phyloP scores from a whole-genome alignment of 1,140 invertebrate genomes.

The Catajapyx aquilonaris region DNA sequence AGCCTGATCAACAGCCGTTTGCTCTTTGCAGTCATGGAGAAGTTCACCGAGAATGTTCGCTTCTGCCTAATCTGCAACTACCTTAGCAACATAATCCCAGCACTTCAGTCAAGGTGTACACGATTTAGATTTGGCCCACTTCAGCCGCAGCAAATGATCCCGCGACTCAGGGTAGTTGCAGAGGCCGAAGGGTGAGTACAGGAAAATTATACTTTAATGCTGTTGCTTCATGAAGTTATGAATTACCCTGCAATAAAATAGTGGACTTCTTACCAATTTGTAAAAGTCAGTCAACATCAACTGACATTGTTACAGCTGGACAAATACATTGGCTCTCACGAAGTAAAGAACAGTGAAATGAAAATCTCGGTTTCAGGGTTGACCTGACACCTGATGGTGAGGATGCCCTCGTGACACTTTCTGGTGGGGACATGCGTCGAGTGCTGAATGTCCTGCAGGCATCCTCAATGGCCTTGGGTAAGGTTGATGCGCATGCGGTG shows the following conservation, averaged over 20 bases:
- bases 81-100: constrained; percentile 93
- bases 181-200: constrained; percentile 54
- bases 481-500: constrained; percentile 76
- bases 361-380: constrained; percentile 33
- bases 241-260: no score
- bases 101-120: constrained; percentile 92
- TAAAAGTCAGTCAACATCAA: no score
- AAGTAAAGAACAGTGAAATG: no score
- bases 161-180: constrained; percentile 68
- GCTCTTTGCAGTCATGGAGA: constrained; percentile 71
- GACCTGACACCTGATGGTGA: constrained; percentile 75
- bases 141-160: constrained; percentile 62
- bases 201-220: no score
- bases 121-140: constrained; percentile 92
- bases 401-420: constrained; percentile 69
- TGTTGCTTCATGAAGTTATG: no score
- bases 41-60: constrained; percentile 92
- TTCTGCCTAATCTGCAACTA: constrained; percentile 99
- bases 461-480: constrained; percentile 64
- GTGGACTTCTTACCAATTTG: no score
- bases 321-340: no score
- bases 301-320: no score
- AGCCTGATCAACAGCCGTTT: not conserved
- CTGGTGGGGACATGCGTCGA: constrained; percentile 95
- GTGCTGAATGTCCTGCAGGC: constrained; percentile 91